Conservation (phyloP, 2,113 vertebrate genomes). For the Nipponia nippon region DNA sequence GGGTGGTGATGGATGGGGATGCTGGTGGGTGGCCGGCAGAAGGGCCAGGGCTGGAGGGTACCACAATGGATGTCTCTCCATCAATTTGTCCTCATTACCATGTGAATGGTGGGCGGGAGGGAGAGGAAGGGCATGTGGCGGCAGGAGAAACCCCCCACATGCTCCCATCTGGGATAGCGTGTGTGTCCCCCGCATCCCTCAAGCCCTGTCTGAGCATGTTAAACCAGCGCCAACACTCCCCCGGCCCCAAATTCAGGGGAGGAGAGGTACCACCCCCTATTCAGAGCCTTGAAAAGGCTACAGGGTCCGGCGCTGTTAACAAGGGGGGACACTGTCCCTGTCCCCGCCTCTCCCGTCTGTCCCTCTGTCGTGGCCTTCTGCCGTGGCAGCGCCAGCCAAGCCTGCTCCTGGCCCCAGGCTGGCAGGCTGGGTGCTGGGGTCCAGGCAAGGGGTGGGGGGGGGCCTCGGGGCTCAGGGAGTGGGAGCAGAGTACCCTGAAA, state of each 20-base stretch:
- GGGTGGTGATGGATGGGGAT: constrained; percentile 44
- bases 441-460: fast-evolving
- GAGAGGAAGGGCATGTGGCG: constrained; percentile 39
- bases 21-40: constrained; percentile 60
- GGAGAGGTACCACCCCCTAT: constrained; percentile 41
- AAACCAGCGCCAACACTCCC: neutral
- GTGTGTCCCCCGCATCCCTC: neutral
- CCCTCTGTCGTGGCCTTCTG: constrained; percentile 3
- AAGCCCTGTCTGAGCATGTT: neutral
- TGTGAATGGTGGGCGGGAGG: constrained; percentile 41
- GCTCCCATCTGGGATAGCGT: constrained; percentile 46
- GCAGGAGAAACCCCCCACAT: constrained; percentile 1
- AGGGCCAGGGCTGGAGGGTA: neutral
- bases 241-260: neutral
- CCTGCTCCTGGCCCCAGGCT: neutral
- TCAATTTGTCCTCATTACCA: constrained; percentile 61
- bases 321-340: neutral
- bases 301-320: constrained; percentile 43
- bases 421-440: neutral
- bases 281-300: constrained; percentile 63
- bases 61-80: constrained; percentile 50
- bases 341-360: constrained; percentile 51
- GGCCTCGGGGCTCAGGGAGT: fast-evolving
- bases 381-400: neutral
- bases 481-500: neutral